Evolutionary conservation across 2,797 vertebrate species (phyloP).

Genomic region (Muraenolepis orangiensis): DNA sequence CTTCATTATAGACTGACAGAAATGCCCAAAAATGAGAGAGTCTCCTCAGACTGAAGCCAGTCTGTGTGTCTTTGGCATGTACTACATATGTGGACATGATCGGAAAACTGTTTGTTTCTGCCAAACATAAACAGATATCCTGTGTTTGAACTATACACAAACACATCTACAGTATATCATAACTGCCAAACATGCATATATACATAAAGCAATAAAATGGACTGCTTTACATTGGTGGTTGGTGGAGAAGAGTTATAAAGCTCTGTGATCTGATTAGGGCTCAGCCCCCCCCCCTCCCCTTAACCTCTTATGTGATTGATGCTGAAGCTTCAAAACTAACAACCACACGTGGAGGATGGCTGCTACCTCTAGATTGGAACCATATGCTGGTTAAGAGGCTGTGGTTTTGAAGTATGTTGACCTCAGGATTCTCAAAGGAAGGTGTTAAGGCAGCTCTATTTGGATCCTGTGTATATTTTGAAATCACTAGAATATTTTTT

Average conservation of each 20-base stretch:
- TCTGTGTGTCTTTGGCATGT: too few relatives aligned
- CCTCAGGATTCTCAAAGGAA: conserved; percentile 22
- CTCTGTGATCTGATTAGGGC: background rate
- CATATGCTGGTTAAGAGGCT: conserved; percentile 14
- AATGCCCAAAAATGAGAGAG: too few relatives aligned
- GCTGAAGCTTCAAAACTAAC: conserved; percentile 32
- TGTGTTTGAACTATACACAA: background rate
- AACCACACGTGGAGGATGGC: conserved; percentile 31
- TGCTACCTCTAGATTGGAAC: conserved; percentile 10
- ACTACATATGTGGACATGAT: too few relatives aligned
- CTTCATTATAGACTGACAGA: background rate
- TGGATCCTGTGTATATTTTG: conserved; percentile 34
- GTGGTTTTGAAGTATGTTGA: conserved; percentile 2
- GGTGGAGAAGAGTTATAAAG: background rate
- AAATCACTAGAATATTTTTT: conserved; percentile 27
- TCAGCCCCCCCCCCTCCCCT: background rate
- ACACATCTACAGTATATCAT: too few relatives aligned
- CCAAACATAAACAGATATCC: background rate
- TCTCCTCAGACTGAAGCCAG: background rate
- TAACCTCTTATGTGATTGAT: conserved; percentile 27
- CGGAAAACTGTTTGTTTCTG: too few relatives aligned
- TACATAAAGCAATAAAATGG: background rate
- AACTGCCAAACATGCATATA: too few relatives aligned
- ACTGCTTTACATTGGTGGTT: background rate
- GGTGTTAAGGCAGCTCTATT: conserved; percentile 24